A percentile compares a stretch with the other conserved stretches of the same genome.
Evolutionary conservation across 2,888 invertebrate genomes (phyloP).

Genomic region (Noctua fimbriata): DNA sequence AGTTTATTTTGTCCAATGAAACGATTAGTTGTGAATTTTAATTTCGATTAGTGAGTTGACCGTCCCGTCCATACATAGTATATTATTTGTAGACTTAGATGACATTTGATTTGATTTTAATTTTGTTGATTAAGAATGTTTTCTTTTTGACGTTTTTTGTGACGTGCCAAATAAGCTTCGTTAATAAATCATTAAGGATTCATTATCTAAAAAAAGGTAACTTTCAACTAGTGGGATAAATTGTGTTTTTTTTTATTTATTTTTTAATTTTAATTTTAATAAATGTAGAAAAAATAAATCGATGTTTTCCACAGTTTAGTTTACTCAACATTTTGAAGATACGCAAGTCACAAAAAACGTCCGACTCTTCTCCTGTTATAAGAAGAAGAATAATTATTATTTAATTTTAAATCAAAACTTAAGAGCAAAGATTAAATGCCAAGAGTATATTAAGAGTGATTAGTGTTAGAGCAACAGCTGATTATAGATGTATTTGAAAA

Average conservation of each 20-base stretch:
- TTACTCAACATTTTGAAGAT: neutral
- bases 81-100: conserved; percentile 76
- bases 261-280: neutral
- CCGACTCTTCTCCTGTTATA: conserved; percentile 79
- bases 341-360: conserved; percentile 49
- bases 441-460: conserved; percentile 73
- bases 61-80: conserved; percentile 87
- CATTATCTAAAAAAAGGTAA: neutral
- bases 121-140: conserved; percentile 53
- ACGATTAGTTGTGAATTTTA: conserved; percentile 72
- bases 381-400: conserved; percentile 74
- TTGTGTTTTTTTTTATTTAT: neutral
- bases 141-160: conserved; percentile 47
- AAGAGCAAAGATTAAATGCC: conserved; percentile 70
- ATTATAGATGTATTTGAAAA: conserved; percentile 46
- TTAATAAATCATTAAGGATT: neutral
- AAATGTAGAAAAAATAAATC: neutral
- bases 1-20: conserved; percentile 67
- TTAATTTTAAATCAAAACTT: conserved; percentile 66
- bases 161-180: conserved; percentile 16
- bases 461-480: conserved; percentile 63
- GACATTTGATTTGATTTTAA: conserved; percentile 63
- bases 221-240: neutral
- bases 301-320: neutral
- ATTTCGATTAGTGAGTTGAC: conserved; percentile 84